Evolutionary conservation across 2,113 vertebrate species (phyloP), one percentile per base, ranked within the genome.

Genomic region (Sisor rabdophorus): DNA sequence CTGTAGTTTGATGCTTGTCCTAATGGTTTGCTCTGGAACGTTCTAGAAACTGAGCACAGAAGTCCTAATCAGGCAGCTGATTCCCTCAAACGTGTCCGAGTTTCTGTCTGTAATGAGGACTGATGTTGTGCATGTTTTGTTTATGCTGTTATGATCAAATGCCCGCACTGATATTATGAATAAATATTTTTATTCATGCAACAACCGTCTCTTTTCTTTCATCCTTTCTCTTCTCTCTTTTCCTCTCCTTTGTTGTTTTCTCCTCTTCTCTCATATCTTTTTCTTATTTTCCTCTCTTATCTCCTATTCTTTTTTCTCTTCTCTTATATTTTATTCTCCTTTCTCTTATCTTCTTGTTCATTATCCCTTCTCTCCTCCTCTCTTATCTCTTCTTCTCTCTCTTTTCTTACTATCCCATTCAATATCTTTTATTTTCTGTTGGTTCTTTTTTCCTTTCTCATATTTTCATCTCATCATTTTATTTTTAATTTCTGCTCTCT

Each of bases 321-420:
- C 40, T 44, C 32, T 7, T 36, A 4, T 36, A 3, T 36, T 3
- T 36, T 36, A 3, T 36, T 36, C 32, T 36, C 32, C n/a, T n/a
- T 36, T 36, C 32, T 36, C 32, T 36, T 36, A 3, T 36, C 32
- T 36, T 36, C 7, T 36, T 7, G 7, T 76, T 32, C 20, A 7
- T 36, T 36, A 4, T 36, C 7, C 32, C 32, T 36, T 36, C 26
- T 76, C 12, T 28, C n/a, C 74, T 76, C 63, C 40, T 61, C 54
- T 75, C 52, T 4, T 7, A 36, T 20, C n/a, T 8, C 40, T 17
- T 64, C 19, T 50, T 9, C 8, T 48, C 6, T 73, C 16, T 48
- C 26, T 20, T 32, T 56, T 60, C 24, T 59, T n/a, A n/a, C n/a
- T n/a, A n/a, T n/a, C 19, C 65, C 32, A 26, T 83, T 44, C 59